These are phyloP conservation scores for Gila robusta DNA, from an alignment of 2,797 vertebrate species.

Conservation along the genomic window DNA sequence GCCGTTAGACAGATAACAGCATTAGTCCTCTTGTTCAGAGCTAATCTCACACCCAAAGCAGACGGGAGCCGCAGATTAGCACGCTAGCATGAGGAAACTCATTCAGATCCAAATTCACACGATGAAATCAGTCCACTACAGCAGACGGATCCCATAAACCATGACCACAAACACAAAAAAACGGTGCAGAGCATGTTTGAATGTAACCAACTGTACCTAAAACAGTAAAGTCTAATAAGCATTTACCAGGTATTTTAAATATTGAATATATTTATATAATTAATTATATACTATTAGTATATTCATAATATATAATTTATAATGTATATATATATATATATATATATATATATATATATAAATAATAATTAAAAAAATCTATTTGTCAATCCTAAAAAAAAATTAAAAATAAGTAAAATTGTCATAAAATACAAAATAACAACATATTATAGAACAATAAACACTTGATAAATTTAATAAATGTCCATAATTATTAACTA, in stretches of 20 bases:
- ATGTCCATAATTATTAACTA: background rate
- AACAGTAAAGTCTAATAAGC: background rate
- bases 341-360: too few relatives aligned
- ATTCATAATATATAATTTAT: too few relatives aligned
- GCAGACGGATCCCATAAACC: slow-evolving; percentile 2
- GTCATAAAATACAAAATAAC: background rate
- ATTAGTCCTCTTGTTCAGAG: slow-evolving; percentile 64
- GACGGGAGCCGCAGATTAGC: slow-evolving; percentile 49
- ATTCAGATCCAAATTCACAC: slow-evolving; percentile 1
- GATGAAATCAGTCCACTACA: slow-evolving; percentile 1
- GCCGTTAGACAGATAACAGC: slow-evolving; percentile 71
- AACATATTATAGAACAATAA: background rate
- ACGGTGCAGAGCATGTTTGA: background rate
- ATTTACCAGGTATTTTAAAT: background rate
- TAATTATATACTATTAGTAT: too few relatives aligned
- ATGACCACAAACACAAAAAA: background rate
- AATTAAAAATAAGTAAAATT: too few relatives aligned
- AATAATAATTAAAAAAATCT: too few relatives aligned
- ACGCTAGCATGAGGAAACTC: slow-evolving; percentile 11
- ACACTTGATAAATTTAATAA: background rate
- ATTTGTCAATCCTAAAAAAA: too few relatives aligned
- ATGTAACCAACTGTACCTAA: background rate
- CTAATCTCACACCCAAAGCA: slow-evolving; percentile 64
- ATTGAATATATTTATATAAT: background rate
- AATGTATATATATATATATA: too few relatives aligned